Evolutionary conservation across 2,113 vertebrate species (phyloP).

Genomic region (Istiophorus platypterus): DNA sequence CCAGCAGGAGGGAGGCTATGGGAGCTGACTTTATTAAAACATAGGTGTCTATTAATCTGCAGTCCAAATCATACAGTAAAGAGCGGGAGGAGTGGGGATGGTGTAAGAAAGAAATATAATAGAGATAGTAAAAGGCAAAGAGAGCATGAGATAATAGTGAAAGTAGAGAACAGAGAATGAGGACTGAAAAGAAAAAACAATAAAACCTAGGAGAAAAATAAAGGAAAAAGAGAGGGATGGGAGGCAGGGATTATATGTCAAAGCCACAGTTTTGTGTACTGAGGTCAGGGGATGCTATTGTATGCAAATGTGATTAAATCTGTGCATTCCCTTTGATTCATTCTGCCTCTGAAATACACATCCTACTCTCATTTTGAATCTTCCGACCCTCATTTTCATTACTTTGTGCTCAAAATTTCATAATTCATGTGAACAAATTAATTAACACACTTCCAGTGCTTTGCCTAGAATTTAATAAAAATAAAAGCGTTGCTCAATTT

Average conservation of each 20-base stretch:
- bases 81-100: not conserved
- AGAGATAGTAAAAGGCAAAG: not conserved
- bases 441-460: constrained; percentile 19
- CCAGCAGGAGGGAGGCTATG: not conserved
- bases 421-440: constrained; percentile 28
- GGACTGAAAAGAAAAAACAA: not conserved
- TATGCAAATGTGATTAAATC: constrained; percentile 29
- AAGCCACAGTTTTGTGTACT: not conserved
- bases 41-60: constrained; percentile 69
- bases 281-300: not conserved
- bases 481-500: constrained; percentile 22
- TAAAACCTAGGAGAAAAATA: not conserved
- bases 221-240: not conserved
- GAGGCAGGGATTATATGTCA: not conserved
- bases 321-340: not conserved
- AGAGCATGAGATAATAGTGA: constrained; percentile 4
- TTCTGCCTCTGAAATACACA: not conserved
- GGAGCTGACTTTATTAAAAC: constrained; percentile 77
- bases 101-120: constrained; percentile 26
- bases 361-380: constrained; percentile 5
- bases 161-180: not conserved
- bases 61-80: constrained; percentile 39
- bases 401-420: constrained; percentile 18
- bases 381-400: not conserved
- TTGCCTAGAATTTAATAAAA: constrained; percentile 24